Evolutionary conservation across 2,797 vertebrate genomes (phyloP).

Genomic region (Fistularia tabacaria): DNA sequence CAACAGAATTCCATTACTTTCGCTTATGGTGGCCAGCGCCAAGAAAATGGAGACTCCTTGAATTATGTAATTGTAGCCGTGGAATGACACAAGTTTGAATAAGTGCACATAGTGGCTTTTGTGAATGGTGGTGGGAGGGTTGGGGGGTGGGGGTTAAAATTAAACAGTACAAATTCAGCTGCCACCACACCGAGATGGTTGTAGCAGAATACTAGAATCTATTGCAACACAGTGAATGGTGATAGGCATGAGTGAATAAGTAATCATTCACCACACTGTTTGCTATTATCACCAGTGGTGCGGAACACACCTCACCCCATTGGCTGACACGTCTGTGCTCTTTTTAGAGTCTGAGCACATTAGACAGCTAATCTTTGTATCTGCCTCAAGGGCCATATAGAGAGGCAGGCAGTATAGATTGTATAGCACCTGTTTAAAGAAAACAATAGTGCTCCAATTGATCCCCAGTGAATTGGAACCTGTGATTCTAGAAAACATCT

Average conservation of each 20-base stretch:
- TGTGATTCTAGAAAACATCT: slow-evolving; percentile 37
- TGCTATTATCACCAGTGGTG: slow-evolving; percentile 54
- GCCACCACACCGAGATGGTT: slow-evolving; percentile 24
- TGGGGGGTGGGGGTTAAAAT: neutral
- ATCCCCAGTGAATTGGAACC: slow-evolving; percentile 33
- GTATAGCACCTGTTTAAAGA: slow-evolving; percentile 41
- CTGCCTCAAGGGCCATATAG: slow-evolving; percentile 28
- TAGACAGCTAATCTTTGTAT: slow-evolving; percentile 59
- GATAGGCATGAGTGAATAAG: slow-evolving; percentile 51
- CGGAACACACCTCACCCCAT: slow-evolving; percentile 36
- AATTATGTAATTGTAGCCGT: slow-evolving; percentile 35
- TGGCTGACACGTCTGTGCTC: slow-evolving; percentile 41
- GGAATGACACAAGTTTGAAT: slow-evolving; percentile 30
- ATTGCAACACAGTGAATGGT: slow-evolving; percentile 27
- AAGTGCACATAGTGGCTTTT: slow-evolving; percentile 10
- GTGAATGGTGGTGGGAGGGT: neutral
- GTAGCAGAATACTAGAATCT: slow-evolving; percentile 36
- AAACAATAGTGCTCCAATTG: slow-evolving; percentile 28
- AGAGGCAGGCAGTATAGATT: slow-evolving; percentile 36
- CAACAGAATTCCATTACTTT: slow-evolving; percentile 34
- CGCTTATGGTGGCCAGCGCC: slow-evolving; percentile 15
- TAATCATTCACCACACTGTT: slow-evolving; percentile 52
- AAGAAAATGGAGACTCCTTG: slow-evolving; percentile 13
- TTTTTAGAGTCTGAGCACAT: slow-evolving; percentile 54
- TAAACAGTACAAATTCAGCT: slow-evolving; percentile 4